Percentiles rank a stretch among this genome's conserved stretches.
Evolutionary conservation across 2,888 invertebrate genomes (phyloP).

Genomic region (Synergus umbraculus): DNA sequence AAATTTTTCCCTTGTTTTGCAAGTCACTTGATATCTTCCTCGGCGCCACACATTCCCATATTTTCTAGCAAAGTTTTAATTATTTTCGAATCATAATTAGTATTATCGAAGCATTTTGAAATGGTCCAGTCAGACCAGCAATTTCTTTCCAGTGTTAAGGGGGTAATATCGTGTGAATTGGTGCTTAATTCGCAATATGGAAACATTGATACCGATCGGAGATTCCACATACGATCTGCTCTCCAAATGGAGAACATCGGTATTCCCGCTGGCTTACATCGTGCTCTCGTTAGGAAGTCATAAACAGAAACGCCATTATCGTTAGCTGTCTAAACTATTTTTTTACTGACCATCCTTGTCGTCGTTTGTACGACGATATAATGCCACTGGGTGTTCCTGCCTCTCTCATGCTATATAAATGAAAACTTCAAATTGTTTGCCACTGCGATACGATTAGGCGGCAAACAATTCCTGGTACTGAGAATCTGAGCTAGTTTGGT

Average conservation of each 20-base stretch:
- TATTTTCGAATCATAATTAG: background rate
- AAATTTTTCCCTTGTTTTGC: background rate
- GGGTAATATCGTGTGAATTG: constrained; percentile 16
- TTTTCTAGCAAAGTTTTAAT: background rate
- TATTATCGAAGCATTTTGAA: background rate
- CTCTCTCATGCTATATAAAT: background rate
- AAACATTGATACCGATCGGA: constrained; percentile 32
- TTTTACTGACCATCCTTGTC: constrained; percentile 23
- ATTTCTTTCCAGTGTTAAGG: constrained; percentile 2
- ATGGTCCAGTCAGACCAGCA: background rate
- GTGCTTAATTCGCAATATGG: constrained; percentile 18
- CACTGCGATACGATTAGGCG: constrained; percentile 14
- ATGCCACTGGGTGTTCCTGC: constrained; percentile 20
- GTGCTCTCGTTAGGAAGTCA: constrained; percentile 40
- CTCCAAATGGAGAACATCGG: constrained; percentile 32
- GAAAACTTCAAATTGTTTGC: constrained; percentile 16
- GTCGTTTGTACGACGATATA: constrained; percentile 34
- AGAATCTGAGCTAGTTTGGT: constrained; percentile 49
- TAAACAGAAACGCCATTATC: constrained; percentile 41
- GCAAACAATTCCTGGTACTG: constrained; percentile 41
- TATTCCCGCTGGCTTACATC: constrained; percentile 41
- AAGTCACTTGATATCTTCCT: background rate
- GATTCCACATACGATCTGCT: constrained; percentile 33
- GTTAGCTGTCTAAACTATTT: constrained; percentile 36
- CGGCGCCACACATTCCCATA: background rate